phyloP scores from a whole-genome alignment of 2,113 vertebrate genomes.

The Eclectus roratus region DNA sequence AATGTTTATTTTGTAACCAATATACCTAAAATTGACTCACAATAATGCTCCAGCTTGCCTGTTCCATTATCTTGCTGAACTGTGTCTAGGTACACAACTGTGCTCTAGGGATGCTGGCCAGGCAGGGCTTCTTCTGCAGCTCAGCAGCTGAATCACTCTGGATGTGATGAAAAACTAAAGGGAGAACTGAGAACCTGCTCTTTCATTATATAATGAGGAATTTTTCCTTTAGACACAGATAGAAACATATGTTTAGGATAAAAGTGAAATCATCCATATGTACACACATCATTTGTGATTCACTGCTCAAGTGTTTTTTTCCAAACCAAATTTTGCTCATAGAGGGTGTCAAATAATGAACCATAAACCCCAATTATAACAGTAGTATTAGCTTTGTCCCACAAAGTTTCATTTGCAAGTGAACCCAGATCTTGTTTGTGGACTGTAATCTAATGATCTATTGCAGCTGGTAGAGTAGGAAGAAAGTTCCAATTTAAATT shows the following conservation, averaged over 20 bases:
- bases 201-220: background rate
- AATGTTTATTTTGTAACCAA: background rate
- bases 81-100: background rate
- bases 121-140: background rate
- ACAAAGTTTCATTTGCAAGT: background rate
- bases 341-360: background rate
- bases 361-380: background rate
- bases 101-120: background rate
- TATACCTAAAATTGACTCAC: background rate
- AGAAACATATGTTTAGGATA: background rate
- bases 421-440: background rate
- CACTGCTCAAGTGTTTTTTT: background rate
- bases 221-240: background rate
- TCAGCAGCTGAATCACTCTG: background rate
- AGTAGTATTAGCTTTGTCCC: background rate
- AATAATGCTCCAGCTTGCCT: background rate
- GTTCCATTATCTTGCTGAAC: background rate
- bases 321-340: background rate
- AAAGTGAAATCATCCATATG: background rate
- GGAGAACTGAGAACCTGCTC: background rate
- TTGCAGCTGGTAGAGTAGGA: background rate
- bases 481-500: background rate
- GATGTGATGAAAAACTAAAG: background rate
- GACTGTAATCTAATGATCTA: background rate
- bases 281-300: background rate